phyloP scores from a whole-genome alignment of 2,888 invertebrate genomes.

The Ormyrus rosae region DNA sequence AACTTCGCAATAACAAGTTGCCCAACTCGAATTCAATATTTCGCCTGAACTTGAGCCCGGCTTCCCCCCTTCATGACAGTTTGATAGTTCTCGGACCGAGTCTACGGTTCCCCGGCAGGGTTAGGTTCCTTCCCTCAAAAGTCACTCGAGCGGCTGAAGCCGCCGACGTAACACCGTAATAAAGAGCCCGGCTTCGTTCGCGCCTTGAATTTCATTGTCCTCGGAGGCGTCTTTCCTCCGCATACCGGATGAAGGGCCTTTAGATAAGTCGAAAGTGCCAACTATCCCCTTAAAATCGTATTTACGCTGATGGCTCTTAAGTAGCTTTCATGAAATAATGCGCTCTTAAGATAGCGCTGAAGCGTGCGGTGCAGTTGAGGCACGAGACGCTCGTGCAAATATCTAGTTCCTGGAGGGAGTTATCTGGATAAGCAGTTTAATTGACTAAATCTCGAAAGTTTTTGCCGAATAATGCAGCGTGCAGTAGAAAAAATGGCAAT shows the following conservation, averaged over 20 bases:
- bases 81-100: conserved; percentile 12
- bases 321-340: conserved; percentile 47
- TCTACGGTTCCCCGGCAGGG: neutral
- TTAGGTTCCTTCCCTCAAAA: neutral
- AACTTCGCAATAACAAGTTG: no score
- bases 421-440: no score
- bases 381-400: neutral
- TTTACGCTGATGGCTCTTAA: conserved; percentile 31
- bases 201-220: conserved; percentile 10
- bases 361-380: no score
- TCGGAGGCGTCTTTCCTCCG: neutral
- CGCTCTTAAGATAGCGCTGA: neutral
- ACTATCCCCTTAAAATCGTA: conserved; percentile 41
- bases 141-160: neutral
- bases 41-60: no score
- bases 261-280: conserved; percentile 27
- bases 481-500: no score
- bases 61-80: neutral
- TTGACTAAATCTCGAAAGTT: no score
- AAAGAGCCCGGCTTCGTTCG: neutral
- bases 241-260: conserved; percentile 16
- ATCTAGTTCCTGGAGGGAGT: neutral
- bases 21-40: no score
- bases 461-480: no score
- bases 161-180: neutral